These are phyloP conservation scores for Philhelius pedissequus DNA, from an alignment of 2,888 invertebrate genomes.

Conservation along the genomic window DNA sequence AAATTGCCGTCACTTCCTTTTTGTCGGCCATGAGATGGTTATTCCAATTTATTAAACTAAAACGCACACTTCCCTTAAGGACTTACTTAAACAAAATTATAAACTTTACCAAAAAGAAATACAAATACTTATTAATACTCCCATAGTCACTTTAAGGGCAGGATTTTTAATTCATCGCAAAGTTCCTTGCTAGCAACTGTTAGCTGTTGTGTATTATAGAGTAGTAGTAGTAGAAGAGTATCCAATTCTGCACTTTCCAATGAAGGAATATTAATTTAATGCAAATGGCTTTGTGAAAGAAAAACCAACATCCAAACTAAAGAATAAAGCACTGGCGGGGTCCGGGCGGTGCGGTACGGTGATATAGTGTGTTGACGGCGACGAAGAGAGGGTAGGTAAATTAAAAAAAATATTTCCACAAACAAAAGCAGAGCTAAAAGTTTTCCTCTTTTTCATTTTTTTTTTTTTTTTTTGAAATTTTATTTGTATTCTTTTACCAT, in stretches of 20 bases:
- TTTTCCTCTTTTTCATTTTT: slow-evolving; percentile 19
- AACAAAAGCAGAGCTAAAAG: slow-evolving; percentile 65
- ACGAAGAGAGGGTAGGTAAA: slow-evolving; percentile 15
- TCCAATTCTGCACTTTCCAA: slow-evolving; percentile 40
- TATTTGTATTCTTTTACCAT: neutral
- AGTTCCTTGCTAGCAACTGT: neutral
- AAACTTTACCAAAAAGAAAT: neutral
- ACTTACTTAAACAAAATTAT: neutral
- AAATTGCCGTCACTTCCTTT: neutral
- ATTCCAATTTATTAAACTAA: neutral
- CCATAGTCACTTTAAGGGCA: slow-evolving; percentile 46
- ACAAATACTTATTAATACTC: slow-evolving; percentile 54
- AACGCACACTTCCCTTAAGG: neutral
- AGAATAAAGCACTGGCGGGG: neutral
- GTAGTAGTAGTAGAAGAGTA: neutral
- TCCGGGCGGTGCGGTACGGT: neutral
- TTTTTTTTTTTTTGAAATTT: neutral
- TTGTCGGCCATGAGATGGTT: neutral
- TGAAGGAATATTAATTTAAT: slow-evolving; percentile 65
- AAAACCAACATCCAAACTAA: slow-evolving; percentile 36
- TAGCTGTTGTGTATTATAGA: neutral
- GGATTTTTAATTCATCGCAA: slow-evolving; percentile 38
- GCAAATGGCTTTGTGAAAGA: slow-evolving; percentile 65
- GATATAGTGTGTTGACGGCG: neutral
- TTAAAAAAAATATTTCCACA: slow-evolving; percentile 64